Evolutionary conservation across 2,797 vertebrate genomes (phyloP).

Genomic region (Oreochromis mossambicus): DNA sequence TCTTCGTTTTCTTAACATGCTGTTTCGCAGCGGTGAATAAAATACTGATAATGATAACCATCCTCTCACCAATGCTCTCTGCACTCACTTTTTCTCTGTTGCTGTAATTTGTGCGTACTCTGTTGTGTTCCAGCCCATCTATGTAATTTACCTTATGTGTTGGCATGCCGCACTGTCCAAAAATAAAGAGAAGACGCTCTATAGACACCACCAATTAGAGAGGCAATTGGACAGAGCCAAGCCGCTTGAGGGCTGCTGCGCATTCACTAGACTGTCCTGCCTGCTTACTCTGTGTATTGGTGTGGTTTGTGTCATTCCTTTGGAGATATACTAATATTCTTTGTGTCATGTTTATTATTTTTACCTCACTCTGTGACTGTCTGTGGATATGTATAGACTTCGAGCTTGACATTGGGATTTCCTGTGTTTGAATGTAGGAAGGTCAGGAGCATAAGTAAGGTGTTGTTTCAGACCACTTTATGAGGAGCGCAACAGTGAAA

Average conservation of each 20-base stretch:
- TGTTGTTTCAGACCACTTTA: conserved; percentile 61
- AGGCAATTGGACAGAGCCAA: conserved; percentile 94
- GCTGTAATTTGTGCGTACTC: conserved; percentile 52
- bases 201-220: conserved; percentile 97
- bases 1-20: conserved; percentile 63
- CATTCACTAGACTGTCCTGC: conserved; percentile 76
- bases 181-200: conserved; percentile 83
- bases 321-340: conserved; percentile 13
- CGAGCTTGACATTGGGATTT: conserved; percentile 49
- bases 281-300: conserved; percentile 62
- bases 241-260: conserved; percentile 81
- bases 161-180: conserved; percentile 77
- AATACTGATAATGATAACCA: conserved; percentile 64
- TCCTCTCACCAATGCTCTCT: conserved; percentile 24
- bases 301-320: conserved; percentile 12
- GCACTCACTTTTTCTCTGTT: conserved; percentile 41
- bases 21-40: conserved; percentile 55
- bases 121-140: conserved; percentile 62
- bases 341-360: conserved; percentile 32
- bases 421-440: conserved; percentile 37
- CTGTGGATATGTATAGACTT: not conserved
- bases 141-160: conserved; percentile 82
- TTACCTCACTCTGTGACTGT: not conserved
- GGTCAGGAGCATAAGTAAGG: conserved; percentile 46
- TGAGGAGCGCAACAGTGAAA: conserved; percentile 73